Conservation (phyloP, 2,113 vertebrate species). For the Aegithalos caudatus region DNA sequence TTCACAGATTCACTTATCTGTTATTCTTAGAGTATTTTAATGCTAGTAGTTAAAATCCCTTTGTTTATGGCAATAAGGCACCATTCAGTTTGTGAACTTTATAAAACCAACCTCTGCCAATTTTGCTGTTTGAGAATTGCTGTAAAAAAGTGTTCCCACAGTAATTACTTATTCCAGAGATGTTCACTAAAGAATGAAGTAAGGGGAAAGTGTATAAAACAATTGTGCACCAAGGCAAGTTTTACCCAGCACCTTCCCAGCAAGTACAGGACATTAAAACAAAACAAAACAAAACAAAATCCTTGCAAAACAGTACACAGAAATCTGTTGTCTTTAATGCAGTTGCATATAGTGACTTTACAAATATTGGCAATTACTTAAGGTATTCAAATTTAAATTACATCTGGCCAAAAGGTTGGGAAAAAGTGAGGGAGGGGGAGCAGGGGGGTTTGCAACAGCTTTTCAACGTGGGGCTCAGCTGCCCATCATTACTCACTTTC, state of each 20-base stretch:
- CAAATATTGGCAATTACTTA: constrained; percentile 68
- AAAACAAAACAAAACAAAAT: background rate
- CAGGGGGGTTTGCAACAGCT: background rate
- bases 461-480: constrained; percentile 43
- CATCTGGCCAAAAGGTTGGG: constrained; percentile 38
- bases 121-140: constrained; percentile 82
- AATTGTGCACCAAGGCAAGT: constrained; percentile 67
- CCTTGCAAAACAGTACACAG: constrained; percentile 44
- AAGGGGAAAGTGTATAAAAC: constrained; percentile 78
- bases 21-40: constrained; percentile 80
- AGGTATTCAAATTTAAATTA: constrained; percentile 68
- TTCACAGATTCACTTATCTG: constrained; percentile 81
- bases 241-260: constrained; percentile 63
- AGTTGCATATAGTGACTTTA: constrained; percentile 61
- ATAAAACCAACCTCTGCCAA: constrained; percentile 82
- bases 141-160: constrained; percentile 83
- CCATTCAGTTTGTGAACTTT: constrained; percentile 82
- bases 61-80: constrained; percentile 82
- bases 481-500: constrained; percentile 53
- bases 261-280: background rate
- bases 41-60: constrained; percentile 81
- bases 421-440: constrained; percentile 23
- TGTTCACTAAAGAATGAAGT: constrained; percentile 80
- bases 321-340: constrained; percentile 50
- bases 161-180: constrained; percentile 83